These are phyloP conservation scores for Hyles euphorbiae DNA, from an alignment of 1,140 invertebrate species.

Conservation along the genomic window DNA sequence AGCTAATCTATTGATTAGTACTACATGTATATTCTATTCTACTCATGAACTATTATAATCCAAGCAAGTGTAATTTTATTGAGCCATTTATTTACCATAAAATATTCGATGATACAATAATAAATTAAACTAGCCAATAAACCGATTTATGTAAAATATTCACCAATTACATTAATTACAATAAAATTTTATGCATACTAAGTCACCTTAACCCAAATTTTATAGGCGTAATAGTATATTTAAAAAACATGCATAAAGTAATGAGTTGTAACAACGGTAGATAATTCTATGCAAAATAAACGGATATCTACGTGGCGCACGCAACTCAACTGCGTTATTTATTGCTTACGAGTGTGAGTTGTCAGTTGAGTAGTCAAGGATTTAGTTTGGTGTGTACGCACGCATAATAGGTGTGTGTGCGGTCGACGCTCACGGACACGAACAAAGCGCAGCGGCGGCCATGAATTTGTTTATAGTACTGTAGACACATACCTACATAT, in stretches of 20 bases:
- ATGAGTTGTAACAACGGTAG: background rate
- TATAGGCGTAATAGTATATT: too few relatives aligned
- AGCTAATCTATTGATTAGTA: conserved; percentile 1
- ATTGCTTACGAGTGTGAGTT: conserved; percentile 38
- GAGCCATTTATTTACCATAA: too few relatives aligned
- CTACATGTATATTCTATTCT: too few relatives aligned
- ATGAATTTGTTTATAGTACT: conserved; percentile 54
- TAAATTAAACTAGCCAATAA: too few relatives aligned
- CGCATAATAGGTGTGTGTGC: conserved; percentile 25
- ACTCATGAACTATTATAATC: too few relatives aligned
- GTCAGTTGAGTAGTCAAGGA: conserved; percentile 48
- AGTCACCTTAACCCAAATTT: too few relatives aligned
- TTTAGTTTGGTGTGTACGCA: conserved; percentile 32
- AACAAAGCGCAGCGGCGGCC: conserved; percentile 41
- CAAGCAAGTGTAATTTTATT: too few relatives aligned
- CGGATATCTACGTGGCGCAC: conserved; percentile 28
- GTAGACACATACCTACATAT: conserved; percentile 25
- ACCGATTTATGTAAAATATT: too few relatives aligned
- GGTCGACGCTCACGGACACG: conserved; percentile 38
- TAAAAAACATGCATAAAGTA: too few relatives aligned
- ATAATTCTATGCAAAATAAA: conserved; percentile 12
- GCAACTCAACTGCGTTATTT: conserved; percentile 49
- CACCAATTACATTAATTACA: too few relatives aligned
- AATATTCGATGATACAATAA: too few relatives aligned
- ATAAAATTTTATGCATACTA: too few relatives aligned